Base-by-base conservation (phyloP, 2,888 invertebrate genomes). In the Saturnia pavonia region DNA sequence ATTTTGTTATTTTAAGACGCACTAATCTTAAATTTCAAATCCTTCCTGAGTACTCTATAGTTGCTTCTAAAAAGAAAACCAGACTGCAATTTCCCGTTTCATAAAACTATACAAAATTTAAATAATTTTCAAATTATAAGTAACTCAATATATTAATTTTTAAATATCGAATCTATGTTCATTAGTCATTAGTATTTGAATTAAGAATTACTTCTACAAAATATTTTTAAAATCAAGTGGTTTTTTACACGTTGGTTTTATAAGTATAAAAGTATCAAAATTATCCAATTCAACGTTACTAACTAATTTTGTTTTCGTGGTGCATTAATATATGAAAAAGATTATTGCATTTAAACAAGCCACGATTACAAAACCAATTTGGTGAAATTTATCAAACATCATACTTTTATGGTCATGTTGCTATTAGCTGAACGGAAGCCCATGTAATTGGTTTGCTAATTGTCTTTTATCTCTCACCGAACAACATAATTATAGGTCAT, bases 361-460 rank as follows among this genome's bases (percentile, higher is more conserved):
- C 51, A 34, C 14, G 65, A 70, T 42, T 16, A 45, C 54, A 9
- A 42, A 66, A 19, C 34, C 66, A 25, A 66, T 66, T 51, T 66
- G 66, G 66, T 70, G 63, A 70, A 70, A 70, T 67, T 43, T 25
- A 54, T 67, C 25, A 54, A 25, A 54, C 42, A 48, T 42, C 54
- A 67, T 48, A 54, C 70, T 54, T 42, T 70, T 67, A 66, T 19
- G 42, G 68, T 9, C 42, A 54, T 40, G 42, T 42, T 57, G 67
- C 70, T 34, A 63, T 69, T 74, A 70, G 69, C 43, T 57, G 69
- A 76, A 74, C 84, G 83, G 83, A 84, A 80, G 83, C 78, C 69
- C 63, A 73, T 51, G 72, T 84, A 80, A 84, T 84, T 83, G 79
- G 73, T 71, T 71, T 73, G 69, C 75, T 82, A 82, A 84, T 84